Evolutionary conservation across 2,888 invertebrate species (phyloP), one percentile per base, ranked within the genome.

Genomic region (Temnothorax unifasciatus): DNA sequence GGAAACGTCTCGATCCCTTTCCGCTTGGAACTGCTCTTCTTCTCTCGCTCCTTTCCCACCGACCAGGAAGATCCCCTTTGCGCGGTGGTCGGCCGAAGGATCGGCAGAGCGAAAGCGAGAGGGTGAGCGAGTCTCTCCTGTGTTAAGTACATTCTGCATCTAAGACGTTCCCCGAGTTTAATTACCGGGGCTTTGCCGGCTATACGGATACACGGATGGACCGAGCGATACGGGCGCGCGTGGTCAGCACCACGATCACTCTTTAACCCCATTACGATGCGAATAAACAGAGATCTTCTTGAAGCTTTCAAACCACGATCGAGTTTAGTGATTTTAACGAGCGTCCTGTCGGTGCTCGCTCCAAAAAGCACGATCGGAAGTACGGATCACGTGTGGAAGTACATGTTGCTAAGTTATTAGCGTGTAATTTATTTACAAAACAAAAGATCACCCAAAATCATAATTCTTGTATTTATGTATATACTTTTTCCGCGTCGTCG

Each of bases 111-210:
- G 86, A 88, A 79, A 89, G 84, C 82, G 21, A 47, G 86, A 54
- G 83, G 54, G 89, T 73, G 91, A 89, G 92, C 91, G 93, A 6
- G 9, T 92, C 92, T 91, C 88, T 92, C 91, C 92, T 92, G 21
- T 54, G 92, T 92, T 92, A 93, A 94, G 92, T 94, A 93, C 93
- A 93, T 93, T 94, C 93, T 93, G 93, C 94, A 93, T 94, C 93
- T 94, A 93, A 94, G 94, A 94, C 92, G 93, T 91, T 92, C 87
- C 87, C 83, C 87, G 92, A 93, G 92, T 93, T 94, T 93, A 93
- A 94, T 93, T 93, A 94, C 93, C 63, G 89, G 91, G 91, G 92
- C 92, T 92, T 92, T 92, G 89, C 57, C 61, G 82, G 54, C 61
- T 85, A 74, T 83, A 81, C 83, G 83, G 87, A 82, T 82, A 66